A percentile compares a stretch with the other conserved stretches of the same genome.
These are phyloP conservation scores for Enteromius trimaculatus DNA, from an alignment of 2,797 vertebrate species.

Conservation along the genomic window DNA sequence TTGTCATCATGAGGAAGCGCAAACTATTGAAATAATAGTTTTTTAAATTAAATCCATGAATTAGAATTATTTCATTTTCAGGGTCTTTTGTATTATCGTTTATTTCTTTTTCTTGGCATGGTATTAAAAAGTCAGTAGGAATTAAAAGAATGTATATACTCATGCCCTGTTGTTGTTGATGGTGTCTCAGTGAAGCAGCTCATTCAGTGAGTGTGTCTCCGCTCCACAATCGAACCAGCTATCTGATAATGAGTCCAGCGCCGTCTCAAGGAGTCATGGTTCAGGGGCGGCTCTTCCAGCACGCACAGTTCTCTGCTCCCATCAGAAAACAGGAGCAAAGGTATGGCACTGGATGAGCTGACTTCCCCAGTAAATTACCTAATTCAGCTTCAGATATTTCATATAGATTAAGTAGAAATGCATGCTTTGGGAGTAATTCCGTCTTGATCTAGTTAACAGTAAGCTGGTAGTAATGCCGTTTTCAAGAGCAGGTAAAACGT, in stretches of 20 bases:
- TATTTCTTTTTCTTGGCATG: background rate
- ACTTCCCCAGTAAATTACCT: too few species aligned
- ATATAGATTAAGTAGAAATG: background rate
- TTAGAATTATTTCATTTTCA: background rate
- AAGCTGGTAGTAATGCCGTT: too few species aligned
- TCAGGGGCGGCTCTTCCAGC: constrained; percentile 90
- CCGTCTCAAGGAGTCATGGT: constrained; percentile 81
- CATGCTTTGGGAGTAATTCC: background rate
- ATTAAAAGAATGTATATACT: background rate
- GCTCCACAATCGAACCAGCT: constrained; percentile 71
- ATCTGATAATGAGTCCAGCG: constrained; percentile 69
- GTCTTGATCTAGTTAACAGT: background rate
- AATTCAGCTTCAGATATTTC: background rate
- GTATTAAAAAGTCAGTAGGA: too few species aligned
- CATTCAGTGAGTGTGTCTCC: constrained; percentile 73
- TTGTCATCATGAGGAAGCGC: too few species aligned
- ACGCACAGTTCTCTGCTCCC: constrained; percentile 77
- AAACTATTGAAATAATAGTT: too few species aligned
- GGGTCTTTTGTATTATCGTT: background rate
- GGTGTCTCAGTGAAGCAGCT: constrained; percentile 79
- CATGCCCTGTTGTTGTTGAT: background rate
- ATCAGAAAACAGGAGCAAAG: constrained; percentile 89
- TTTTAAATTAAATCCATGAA: too few species aligned
- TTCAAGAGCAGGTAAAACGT: too few species aligned
- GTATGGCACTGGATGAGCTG: constrained; percentile 69